A percentile compares a stretch with the other conserved stretches of the same genome.
Evolutionary conservation across 1,140 invertebrate genomes (phyloP).

Genomic region (Battus philenor): DNA sequence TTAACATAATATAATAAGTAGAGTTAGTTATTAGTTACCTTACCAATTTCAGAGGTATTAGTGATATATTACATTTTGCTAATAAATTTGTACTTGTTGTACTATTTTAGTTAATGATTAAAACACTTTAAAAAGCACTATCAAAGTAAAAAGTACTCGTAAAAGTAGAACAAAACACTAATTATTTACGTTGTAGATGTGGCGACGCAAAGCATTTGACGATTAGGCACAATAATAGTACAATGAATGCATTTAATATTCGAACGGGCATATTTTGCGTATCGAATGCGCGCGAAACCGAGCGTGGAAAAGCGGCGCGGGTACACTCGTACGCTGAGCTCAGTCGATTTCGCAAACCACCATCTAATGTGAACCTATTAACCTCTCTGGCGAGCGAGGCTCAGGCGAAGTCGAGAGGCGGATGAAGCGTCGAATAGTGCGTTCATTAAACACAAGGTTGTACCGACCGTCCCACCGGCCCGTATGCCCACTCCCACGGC

Average conservation of each 20-base stretch:
- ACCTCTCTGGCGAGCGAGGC: slow-evolving; percentile 69
- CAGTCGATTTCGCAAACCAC: slow-evolving; percentile 68
- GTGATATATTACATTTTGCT: too few species aligned
- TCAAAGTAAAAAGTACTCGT: too few species aligned
- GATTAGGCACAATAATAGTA: background rate
- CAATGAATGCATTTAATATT: slow-evolving; percentile 16
- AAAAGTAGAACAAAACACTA: background rate
- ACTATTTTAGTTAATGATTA: too few species aligned
- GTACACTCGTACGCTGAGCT: slow-evolving; percentile 52
- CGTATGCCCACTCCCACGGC: slow-evolving; percentile 34
- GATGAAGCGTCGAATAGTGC: slow-evolving; percentile 59
- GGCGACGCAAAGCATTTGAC: background rate
- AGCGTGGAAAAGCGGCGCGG: slow-evolving; percentile 58
- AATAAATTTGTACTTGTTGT: too few species aligned
- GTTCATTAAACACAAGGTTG: slow-evolving; percentile 72
- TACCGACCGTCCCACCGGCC: slow-evolving; percentile 42
- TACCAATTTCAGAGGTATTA: too few species aligned
- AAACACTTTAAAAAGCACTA: too few species aligned
- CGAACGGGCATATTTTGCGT: slow-evolving; percentile 28
- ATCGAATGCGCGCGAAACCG: slow-evolving; percentile 58
- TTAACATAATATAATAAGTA: too few species aligned
- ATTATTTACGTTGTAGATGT: too few species aligned
- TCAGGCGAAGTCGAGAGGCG: slow-evolving; percentile 70
- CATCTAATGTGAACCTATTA: slow-evolving; percentile 76
- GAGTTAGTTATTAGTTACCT: too few species aligned